Evolutionary conservation across 1,140 invertebrate genomes (phyloP), one percentile per base, ranked within the genome.

Genomic region (Halyomorpha halys): DNA sequence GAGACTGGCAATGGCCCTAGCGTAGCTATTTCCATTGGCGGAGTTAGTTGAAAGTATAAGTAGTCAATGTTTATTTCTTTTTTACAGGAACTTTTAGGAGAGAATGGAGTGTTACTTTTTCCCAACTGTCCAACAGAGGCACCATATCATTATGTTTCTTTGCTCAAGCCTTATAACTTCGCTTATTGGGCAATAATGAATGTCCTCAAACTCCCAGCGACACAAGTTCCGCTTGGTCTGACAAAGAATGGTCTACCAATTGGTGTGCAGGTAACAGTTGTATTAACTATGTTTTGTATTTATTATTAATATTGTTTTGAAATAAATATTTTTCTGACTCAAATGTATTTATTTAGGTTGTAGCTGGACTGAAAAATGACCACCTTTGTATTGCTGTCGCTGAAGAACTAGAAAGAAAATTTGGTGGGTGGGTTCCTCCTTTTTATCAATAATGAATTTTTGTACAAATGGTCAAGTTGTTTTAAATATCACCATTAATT

Each of bases 171-270:
- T 2, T 89, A 82, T 71, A 95, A 97, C 76, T 95, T 94, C 75
- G 80, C 83, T 8, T 94, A 96, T 73, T 94, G 90, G 74, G 86
- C 83, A 25, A 77, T 97, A 45, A 92, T 96, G 73, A 98, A 97
- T 76, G 85, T 85, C 11, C 74, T 97, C 0, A 83, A 84, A 30
- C 76, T 95, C 16, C 94, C 94, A 13, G 85, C 83, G 0, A 94
- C 87, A 0, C 91, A 95, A 80, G 84, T 91, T 66, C 94, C 82
- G 2, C 76, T 97, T 72, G 95, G 94, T 15, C 74, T 98, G 23
- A 85, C 85, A 68, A 81, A 80, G 61, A 83, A 91, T 69, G 91
- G 93, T 3, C 74, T 97, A 64, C 94, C 94, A 0, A 80, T 97
- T 69, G 92, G 93, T 44, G 78, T 96, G 62, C 93, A 97, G 75